Base-by-base conservation (phyloP, 2,113 vertebrate species). In the Mastomys coucha region DNA sequence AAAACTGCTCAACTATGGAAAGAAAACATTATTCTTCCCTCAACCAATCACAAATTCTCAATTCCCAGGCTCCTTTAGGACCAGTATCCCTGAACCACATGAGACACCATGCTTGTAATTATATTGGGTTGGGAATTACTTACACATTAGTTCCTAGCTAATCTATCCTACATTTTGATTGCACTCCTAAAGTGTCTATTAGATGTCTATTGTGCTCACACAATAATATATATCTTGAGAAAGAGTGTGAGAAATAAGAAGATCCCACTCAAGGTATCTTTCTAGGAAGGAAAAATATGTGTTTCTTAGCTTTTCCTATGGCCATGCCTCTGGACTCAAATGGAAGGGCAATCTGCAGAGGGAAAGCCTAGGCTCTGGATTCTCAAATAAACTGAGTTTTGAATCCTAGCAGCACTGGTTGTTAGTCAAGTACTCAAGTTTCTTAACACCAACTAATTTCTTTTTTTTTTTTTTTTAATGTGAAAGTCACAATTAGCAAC, bases 21-120 rank as follows among this genome's bases (percentile, higher is more conserved):
- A 58, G 69, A 88, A 94, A 95, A 76, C 4, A 91, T 39, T 76
- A 77, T 93, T 87, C 49, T 58, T 42, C 1, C 28, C 73, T 14
- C 88, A 96, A 69, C n/a, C 17, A 51, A 94, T 94, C 70, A 65
- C 49, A 86, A 86, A 89, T 7, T 39, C 80, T 82, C 51, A 90
- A 89, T 77, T 91, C 16, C 67, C 69, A 65, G 24, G 60, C 45
- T n/a, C 51, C 67, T 69, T 96, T 11, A 3, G 42, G 36, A 45
- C 28, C 78, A 76, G 19, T 36, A 87, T 67, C 26, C 26, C 36
- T 76, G 87, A 45, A 72, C 77, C 69, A 80, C 39, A 65, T 0
- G 33, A 60, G 70, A 33, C 63, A 70, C 24, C 36, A 73, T 82
- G 67, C 67, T 69, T 17, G 72, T 26, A 84, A 95, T 78, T 93